A percentile compares a stretch with the other conserved stretches of the same genome.
phyloP scores from a whole-genome alignment of 64 coral and sea anemone species.

The Trachythela sp. region DNA sequence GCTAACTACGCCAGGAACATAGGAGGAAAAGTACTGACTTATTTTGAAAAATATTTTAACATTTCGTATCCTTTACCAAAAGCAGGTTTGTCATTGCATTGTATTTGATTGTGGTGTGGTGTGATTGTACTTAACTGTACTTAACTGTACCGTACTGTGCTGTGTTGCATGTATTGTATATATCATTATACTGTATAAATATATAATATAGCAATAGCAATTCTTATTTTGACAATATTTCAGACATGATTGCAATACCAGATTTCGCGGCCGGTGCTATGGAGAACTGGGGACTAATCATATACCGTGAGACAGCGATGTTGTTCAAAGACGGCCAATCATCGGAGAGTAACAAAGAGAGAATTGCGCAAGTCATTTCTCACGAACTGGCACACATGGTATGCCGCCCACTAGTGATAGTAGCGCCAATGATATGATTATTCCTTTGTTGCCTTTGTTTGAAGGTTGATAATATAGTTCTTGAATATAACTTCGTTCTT shows the following conservation, averaged over 20 bases:
- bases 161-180: too few species aligned
- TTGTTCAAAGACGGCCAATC: conserved; percentile 62
- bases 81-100: conserved; percentile 49
- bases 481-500: background rate
- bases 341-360: conserved; percentile 71
- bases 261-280: conserved; percentile 96
- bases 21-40: conserved; percentile 56
- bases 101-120: too few species aligned
- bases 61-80: conserved; percentile 76
- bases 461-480: background rate
- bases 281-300: conserved; percentile 98
- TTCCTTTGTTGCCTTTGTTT: background rate
- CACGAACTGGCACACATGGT: conserved; percentile 94
- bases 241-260: conserved; percentile 97
- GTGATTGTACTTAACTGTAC: background rate
- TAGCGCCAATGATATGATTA: too few species aligned
- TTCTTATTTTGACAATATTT: background rate
- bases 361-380: conserved; percentile 68
- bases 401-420: too few species aligned
- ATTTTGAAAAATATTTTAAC: conserved; percentile 70
- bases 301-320: conserved; percentile 82
- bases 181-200: too few species aligned
- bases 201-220: background rate
- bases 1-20: conserved; percentile 47
- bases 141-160: too few species aligned